These are phyloP conservation scores for Microcebus lehilahytsara DNA, from an alignment of 2,113 vertebrate genomes.

Conservation along the genomic window DNA sequence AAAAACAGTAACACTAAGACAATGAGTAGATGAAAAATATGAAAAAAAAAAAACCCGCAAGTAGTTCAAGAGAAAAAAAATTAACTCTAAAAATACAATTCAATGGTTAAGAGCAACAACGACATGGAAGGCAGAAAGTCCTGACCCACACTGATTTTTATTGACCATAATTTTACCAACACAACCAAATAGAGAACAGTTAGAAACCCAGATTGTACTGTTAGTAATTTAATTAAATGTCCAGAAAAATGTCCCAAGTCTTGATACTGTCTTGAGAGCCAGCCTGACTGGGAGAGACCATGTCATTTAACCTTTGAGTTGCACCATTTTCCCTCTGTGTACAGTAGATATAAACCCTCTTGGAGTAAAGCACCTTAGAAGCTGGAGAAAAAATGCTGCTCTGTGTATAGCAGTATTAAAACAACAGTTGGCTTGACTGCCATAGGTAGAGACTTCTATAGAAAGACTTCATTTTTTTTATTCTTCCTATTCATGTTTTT, in stretches of 20 bases:
- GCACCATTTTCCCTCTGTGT: not conserved
- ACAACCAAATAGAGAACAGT: not conserved
- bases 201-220: not conserved
- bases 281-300: not conserved
- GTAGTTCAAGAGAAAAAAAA: not conserved
- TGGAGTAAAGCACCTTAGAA: conserved; percentile 25
- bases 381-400: not conserved
- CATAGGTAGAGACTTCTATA: not conserved
- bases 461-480: conserved; percentile 15
- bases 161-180: not conserved
- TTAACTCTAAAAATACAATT: not conserved
- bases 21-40: not conserved
- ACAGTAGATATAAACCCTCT: not conserved
- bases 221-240: not conserved
- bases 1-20: not conserved
- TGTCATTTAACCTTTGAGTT: not conserved
- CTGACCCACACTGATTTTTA: not conserved
- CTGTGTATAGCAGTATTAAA: not conserved
- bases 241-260: not conserved
- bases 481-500: conserved; percentile 81
- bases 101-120: not conserved
- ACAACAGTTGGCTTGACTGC: not conserved
- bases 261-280: not conserved
- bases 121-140: not conserved
- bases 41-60: not conserved